A percentile compares a stretch with the other conserved stretches of the same genome.
phyloP scores from a whole-genome alignment of 2,888 invertebrate genomes.

The Sisyra nigra region DNA sequence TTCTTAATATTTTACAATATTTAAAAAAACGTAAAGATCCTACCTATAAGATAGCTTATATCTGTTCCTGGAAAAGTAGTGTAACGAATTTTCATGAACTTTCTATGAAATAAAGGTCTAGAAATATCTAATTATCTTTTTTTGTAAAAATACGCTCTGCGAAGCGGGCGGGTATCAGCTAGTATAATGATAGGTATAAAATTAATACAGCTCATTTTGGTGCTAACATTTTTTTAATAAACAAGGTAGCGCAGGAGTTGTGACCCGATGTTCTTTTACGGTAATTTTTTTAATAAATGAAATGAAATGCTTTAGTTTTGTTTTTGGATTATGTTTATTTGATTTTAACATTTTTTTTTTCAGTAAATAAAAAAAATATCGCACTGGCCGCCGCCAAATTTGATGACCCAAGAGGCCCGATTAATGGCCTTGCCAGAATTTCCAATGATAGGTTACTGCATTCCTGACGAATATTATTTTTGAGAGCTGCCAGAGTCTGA shows the following conservation, averaged over 20 bases:
- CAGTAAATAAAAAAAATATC: conserved; percentile 10
- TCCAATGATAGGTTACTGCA: conserved; percentile 13
- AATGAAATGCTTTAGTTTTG: not conserved
- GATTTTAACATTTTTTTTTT: conserved; percentile 9
- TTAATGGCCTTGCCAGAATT: conserved; percentile 12
- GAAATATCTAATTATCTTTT: no score
- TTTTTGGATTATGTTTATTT: conserved; percentile 12
- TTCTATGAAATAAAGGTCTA: no score
- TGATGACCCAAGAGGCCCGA: conserved; percentile 6
- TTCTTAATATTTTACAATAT: no score
- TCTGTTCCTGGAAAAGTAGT: no score
- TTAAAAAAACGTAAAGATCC: no score
- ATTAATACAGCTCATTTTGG: no score
- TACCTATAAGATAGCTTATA: no score
- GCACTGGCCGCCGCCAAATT: conserved; percentile 7
- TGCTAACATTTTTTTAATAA: no score
- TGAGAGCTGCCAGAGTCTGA: not conserved
- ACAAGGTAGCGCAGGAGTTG: not conserved
- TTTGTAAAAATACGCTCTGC: no score
- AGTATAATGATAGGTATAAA: no score
- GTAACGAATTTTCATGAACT: no score
- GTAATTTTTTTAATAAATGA: conserved; percentile 1
- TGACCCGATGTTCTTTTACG: not conserved
- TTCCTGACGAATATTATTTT: conserved; percentile 11
- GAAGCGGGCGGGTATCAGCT: no score